These are phyloP conservation scores for Premnoplex brunnescens DNA, from an alignment of 2,797 vertebrate genomes.

Conservation along the genomic window DNA sequence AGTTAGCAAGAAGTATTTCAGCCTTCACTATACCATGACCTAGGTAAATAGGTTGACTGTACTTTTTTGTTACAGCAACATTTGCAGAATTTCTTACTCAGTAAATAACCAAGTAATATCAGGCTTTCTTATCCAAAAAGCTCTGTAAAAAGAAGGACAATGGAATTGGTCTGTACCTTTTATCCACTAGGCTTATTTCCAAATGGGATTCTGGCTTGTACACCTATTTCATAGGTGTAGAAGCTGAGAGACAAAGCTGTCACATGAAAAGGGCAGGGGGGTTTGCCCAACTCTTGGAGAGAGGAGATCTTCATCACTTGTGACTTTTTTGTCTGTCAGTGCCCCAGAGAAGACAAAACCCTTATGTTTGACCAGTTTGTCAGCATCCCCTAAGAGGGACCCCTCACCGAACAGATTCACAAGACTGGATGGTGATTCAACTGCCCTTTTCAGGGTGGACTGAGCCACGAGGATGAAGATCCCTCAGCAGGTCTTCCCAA, in stretches of 20 bases:
- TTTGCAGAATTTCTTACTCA: background rate
- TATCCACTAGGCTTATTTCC: background rate
- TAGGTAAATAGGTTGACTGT: background rate
- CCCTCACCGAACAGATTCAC: background rate
- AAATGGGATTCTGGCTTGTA: background rate
- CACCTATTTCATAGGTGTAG: background rate
- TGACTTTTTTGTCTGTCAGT: background rate
- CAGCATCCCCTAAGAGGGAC: background rate
- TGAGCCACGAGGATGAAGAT: background rate
- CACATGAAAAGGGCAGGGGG: background rate
- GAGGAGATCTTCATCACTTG: background rate
- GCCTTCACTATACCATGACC: background rate
- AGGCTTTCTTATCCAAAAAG: background rate
- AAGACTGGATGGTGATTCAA: background rate
- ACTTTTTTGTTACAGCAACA: background rate
- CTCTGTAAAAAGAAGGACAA: background rate
- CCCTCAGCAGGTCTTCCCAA: background rate
- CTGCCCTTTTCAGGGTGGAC: background rate
- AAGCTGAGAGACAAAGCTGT: background rate
- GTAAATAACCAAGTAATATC: background rate
- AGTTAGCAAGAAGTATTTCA: background rate
- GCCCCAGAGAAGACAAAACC: background rate
- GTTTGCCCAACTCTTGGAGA: background rate
- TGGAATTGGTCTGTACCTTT: background rate
- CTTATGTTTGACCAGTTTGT: background rate